A percentile compares a stretch with the other conserved stretches of the same genome.
phyloP scores from a whole-genome alignment of 2,113 vertebrate genomes.

The Brevimyrus niger region DNA sequence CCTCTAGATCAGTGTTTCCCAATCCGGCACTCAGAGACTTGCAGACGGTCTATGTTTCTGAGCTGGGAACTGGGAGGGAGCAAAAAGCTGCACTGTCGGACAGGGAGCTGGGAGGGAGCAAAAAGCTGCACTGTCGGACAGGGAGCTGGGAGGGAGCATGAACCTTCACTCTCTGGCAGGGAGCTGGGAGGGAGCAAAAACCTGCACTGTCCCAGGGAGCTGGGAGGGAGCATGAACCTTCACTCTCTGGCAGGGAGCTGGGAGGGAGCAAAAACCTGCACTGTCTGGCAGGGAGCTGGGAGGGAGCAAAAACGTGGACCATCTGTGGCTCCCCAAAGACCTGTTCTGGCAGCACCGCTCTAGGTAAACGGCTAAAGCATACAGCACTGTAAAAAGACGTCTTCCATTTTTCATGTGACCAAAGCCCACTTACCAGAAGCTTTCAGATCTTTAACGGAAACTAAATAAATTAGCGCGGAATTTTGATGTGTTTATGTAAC shows the following conservation, averaged over 20 bases:
- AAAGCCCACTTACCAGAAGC: background rate
- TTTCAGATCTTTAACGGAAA: background rate
- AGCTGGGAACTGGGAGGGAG: background rate
- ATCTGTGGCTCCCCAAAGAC: background rate
- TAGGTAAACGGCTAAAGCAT: background rate
- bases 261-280: background rate
- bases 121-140: background rate
- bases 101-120: background rate
- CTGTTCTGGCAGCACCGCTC: background rate
- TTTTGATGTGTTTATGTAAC: background rate
- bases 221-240: background rate
- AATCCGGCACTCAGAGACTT: background rate
- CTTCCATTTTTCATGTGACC: background rate
- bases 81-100: background rate
- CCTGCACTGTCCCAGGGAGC: too few species aligned
- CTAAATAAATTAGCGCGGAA: background rate
- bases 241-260: background rate
- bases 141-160: background rate
- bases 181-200: background rate
- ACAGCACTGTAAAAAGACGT: background rate
- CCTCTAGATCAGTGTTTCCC: background rate
- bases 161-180: too few species aligned
- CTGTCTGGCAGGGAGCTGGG: background rate
- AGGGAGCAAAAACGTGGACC: background rate
- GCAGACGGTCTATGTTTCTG: background rate